These are phyloP conservation scores for Gambusia holbrooki DNA, from an alignment of 2,113 vertebrate genomes.

Conservation along the genomic window DNA sequence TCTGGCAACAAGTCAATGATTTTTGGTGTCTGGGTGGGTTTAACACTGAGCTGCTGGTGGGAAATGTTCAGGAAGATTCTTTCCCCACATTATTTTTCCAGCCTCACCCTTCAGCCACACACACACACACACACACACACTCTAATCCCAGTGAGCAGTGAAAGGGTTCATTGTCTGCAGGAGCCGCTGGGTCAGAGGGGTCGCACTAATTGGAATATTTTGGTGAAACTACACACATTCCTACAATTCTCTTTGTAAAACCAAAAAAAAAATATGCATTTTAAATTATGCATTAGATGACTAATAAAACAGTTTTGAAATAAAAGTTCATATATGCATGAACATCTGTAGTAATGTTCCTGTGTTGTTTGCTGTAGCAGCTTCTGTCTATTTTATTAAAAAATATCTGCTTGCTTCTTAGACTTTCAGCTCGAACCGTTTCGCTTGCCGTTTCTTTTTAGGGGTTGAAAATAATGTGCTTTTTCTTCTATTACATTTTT, in stretches of 20 bases:
- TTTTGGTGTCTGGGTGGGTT: too few relatives aligned
- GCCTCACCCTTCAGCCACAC: background rate
- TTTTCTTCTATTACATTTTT: too few relatives aligned
- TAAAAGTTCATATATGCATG: background rate
- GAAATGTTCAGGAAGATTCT: slow-evolving; percentile 42
- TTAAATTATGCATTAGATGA: background rate
- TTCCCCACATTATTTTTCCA: slow-evolving; percentile 24
- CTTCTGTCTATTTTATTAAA: background rate
- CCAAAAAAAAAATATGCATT: background rate
- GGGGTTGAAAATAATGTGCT: too few relatives aligned
- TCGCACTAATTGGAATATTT: slow-evolving; percentile 51
- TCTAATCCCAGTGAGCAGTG: slow-evolving; percentile 41
- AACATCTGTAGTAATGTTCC: background rate
- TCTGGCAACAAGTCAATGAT: too few relatives aligned
- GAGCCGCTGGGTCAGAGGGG: slow-evolving; percentile 17
- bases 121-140: background rate
- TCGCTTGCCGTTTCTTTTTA: too few relatives aligned
- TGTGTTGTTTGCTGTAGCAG: background rate
- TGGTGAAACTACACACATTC: slow-evolving; percentile 22
- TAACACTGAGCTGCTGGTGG: slow-evolving; percentile 40
- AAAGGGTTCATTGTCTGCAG: slow-evolving; percentile 60
- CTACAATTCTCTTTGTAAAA: slow-evolving; percentile 8
- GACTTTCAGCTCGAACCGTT: too few relatives aligned
- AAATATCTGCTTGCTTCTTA: background rate
- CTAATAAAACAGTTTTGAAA: background rate